phyloP scores from a whole-genome alignment of 2,888 invertebrate species.

The Synergus japonicus region DNA sequence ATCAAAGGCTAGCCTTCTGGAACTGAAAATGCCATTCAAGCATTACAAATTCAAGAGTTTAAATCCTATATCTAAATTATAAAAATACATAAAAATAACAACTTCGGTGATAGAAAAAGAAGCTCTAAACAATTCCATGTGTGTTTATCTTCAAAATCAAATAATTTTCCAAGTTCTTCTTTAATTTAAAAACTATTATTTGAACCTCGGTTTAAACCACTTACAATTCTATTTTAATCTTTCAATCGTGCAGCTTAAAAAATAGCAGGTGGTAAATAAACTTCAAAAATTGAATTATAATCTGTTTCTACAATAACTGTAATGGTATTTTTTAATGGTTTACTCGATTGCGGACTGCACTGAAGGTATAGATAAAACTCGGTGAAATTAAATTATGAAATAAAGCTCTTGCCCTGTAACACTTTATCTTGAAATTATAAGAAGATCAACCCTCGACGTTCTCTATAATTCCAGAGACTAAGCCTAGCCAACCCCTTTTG shows the following conservation, averaged over 20 bases:
- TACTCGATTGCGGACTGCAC: neutral
- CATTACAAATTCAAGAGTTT: neutral
- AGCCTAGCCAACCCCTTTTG: neutral
- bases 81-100: neutral
- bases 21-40: constrained; percentile 42
- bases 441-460: constrained; percentile 16
- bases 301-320: neutral
- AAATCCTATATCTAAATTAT: neutral
- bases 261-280: neutral
- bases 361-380: constrained; percentile 13
- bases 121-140: no score
- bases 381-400: constrained; percentile 27
- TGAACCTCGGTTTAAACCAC: no score
- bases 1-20: constrained; percentile 84
- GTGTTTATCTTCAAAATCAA: neutral
- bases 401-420: neutral
- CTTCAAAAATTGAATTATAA: neutral
- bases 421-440: constrained; percentile 24
- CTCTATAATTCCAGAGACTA: neutral
- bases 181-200: no score
- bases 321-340: neutral
- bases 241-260: neutral
- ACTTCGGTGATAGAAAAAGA: no score
- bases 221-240: no score
- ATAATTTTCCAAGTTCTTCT: neutral